These are phyloP conservation scores for Pachymerium ferrugineum DNA, from an alignment of 2,888 invertebrate species.

Conservation along the genomic window DNA sequence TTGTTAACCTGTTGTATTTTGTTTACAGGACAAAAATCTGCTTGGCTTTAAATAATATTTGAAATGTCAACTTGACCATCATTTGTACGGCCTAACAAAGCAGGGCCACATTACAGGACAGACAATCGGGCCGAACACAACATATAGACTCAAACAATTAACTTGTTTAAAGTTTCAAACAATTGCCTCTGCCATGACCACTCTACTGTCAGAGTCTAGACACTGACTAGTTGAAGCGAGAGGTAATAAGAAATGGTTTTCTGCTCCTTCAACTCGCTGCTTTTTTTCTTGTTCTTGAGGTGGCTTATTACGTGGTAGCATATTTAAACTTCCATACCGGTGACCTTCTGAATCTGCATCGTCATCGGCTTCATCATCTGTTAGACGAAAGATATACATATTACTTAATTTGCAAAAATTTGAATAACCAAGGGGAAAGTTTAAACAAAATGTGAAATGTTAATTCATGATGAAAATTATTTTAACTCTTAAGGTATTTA, in stretches of 20 bases:
- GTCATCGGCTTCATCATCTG: not conserved
- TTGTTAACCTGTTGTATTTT: too few species aligned
- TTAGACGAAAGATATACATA: not conserved
- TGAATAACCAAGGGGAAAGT: not conserved
- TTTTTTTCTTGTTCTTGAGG: not conserved
- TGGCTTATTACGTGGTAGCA: not conserved
- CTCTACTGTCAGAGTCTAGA: not conserved
- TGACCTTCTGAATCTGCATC: not conserved
- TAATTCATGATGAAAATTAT: not conserved
- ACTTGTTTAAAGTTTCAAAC: not conserved
- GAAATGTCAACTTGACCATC: not conserved
- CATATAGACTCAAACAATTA: not conserved
- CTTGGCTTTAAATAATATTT: not conserved
- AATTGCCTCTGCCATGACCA: constrained; percentile 3
- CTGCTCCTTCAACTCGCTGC: not conserved
- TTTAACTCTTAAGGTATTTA: not conserved
- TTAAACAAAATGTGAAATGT: not conserved
- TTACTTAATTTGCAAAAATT: not conserved
- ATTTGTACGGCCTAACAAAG: not conserved
- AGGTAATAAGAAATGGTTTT: not conserved
- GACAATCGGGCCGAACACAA: not conserved
- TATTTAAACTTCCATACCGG: not conserved
- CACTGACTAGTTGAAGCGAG: not conserved
- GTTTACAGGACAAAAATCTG: too few species aligned
- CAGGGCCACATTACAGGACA: too few species aligned